Evolutionary conservation across 2,888 invertebrate species (phyloP).

Genomic region (Caenorhabditis afra): DNA sequence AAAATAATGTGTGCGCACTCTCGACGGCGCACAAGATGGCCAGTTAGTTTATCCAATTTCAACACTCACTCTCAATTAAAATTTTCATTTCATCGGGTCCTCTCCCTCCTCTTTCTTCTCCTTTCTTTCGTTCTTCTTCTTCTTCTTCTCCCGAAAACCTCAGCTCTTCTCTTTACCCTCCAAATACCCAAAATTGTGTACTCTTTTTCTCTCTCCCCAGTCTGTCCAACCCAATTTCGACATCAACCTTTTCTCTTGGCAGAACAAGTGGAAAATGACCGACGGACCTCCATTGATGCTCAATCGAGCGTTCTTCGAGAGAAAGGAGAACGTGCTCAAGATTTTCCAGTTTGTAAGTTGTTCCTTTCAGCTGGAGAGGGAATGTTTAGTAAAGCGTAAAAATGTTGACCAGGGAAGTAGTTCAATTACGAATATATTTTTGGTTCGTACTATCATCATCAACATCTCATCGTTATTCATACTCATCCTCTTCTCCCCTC

Average conservation of each 20-base stretch:
- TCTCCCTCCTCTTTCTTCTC: constrained; percentile 15
- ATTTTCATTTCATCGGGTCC: constrained; percentile 49
- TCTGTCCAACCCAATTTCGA: constrained; percentile 46
- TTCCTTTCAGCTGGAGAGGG: neutral
- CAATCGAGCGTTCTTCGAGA: constrained; percentile 65
- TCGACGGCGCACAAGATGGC: constrained; percentile 36
- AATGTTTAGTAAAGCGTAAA: neutral
- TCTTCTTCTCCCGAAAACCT: constrained; percentile 32
- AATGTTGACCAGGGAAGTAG: too few species aligned
- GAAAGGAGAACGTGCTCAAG: constrained; percentile 63
- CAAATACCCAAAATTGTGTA: constrained; percentile 31
- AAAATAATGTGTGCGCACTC: constrained; percentile 42
- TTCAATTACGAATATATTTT: too few species aligned
- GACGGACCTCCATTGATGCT: constrained; percentile 67
- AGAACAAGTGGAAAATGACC: constrained; percentile 48
- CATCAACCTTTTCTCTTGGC: constrained; percentile 18
- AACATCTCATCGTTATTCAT: too few species aligned
- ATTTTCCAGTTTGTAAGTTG: constrained; percentile 49
- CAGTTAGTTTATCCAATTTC: constrained; percentile 62
- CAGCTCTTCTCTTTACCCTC: constrained; percentile 24
- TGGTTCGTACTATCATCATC: too few species aligned
- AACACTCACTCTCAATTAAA: constrained; percentile 62
- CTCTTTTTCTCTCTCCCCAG: constrained; percentile 26
- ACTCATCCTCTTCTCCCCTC: too few species aligned
- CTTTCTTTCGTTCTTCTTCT: constrained; percentile 19